Evolutionary conservation across 2,888 invertebrate species (phyloP).

Genomic region (Megamerina dolium): DNA sequence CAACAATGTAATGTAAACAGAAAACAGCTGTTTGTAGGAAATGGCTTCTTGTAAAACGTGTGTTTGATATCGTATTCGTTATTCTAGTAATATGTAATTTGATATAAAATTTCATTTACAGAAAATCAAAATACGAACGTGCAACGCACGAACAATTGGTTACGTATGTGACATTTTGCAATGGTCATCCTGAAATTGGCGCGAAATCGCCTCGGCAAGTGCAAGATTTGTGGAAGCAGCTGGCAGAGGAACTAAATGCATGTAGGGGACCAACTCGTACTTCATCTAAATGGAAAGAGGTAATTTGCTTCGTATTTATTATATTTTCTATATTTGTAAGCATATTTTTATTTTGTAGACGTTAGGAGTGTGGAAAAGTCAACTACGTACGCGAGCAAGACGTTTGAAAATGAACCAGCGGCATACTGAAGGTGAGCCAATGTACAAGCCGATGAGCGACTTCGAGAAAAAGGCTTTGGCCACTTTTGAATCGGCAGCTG

Average conservation of each 20-base stretch:
- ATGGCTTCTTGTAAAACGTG: neutral
- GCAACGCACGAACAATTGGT: neutral
- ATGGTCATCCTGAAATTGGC: neutral
- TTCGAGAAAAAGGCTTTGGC: constrained; percentile 2
- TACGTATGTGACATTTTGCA: neutral
- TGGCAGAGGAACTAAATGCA: neutral
- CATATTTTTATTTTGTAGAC: neutral
- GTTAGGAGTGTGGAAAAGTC: constrained; percentile 5
- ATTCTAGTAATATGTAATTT: too few species aligned
- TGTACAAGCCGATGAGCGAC: neutral
- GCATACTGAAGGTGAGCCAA: constrained; percentile 2
- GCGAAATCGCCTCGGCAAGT: neutral
- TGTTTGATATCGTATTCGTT: neutral
- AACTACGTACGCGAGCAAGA: constrained; percentile 2
- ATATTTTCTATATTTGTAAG: neutral
- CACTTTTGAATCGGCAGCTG: neutral
- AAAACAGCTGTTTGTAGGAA: neutral
- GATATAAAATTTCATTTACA: neutral
- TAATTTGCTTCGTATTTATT: neutral
- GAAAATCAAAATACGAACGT: neutral
- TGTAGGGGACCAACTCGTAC: neutral
- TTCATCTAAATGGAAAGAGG: neutral
- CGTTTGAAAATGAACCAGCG: constrained; percentile 3
- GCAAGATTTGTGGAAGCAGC: neutral
- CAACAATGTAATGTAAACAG: neutral